These are phyloP conservation scores for Miniopterus natalensis DNA, from an alignment of 2,113 vertebrate species.

Conservation along the genomic window DNA sequence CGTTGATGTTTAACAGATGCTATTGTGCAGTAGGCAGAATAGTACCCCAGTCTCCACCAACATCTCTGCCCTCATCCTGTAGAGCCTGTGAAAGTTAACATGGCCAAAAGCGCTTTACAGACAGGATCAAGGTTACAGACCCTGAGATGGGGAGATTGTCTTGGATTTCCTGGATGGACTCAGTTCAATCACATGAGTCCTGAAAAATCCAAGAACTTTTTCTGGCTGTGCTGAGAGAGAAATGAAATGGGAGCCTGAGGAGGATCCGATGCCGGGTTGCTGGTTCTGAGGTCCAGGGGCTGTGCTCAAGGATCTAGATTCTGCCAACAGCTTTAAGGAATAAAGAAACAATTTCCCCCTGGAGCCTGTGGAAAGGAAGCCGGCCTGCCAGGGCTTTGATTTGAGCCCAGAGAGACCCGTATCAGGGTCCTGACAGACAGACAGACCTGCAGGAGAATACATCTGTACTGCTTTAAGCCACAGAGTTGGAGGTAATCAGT, in stretches of 20 bases:
- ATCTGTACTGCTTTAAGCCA: not conserved
- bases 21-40: not conserved
- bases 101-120: not conserved
- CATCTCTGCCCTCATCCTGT: not conserved
- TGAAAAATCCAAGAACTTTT: not conserved
- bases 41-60: rapidly evolving
- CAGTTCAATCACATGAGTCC: not conserved
- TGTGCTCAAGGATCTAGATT: not conserved
- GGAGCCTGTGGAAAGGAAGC: not conserved
- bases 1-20: not conserved
- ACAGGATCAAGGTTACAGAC: not conserved
- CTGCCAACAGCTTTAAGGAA: too few relatives aligned
- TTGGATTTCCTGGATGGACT: not conserved
- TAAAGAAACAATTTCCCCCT: not conserved
- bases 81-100: not conserved
- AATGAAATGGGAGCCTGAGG: not conserved
- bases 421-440: not conserved
- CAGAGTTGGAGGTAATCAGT: not conserved
- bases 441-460: not conserved
- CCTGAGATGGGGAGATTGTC: not conserved
- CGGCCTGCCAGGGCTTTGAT: not conserved
- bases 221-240: not conserved
- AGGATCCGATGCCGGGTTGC: not conserved
- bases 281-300: not conserved
- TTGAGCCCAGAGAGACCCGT: not conserved